Base-by-base conservation (phyloP, 2,888 invertebrate species). In the Cyaniris semiargus region DNA sequence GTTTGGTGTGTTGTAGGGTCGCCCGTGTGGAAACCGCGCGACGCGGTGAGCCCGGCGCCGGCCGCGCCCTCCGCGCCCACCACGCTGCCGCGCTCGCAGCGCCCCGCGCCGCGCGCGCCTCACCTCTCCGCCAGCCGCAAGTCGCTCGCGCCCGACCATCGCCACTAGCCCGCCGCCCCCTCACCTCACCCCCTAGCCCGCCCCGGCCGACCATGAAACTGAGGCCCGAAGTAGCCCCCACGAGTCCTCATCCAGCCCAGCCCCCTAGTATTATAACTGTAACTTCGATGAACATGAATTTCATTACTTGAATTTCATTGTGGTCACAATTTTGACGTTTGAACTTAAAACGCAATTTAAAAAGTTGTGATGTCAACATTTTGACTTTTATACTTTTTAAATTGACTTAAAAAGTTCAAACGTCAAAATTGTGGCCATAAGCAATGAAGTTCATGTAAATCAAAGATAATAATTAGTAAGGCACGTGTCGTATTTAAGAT, bases 1-100 rank as follows among this genome's bases (percentile, higher is more conserved):
- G 94, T 94, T 94, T 94, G 94, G 92, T 95, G 95, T 95, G 95
- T 96, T 96, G 95, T 96, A 97, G 98, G 98, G 95, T 98, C 98
- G 94, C 99, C 99, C 93, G 97, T 99, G 95, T 99, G 98, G 98
- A 98, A 98, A 96, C 98, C 98, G 95, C 97, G 98, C 95, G 98
- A 98, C 95, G 96, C 95, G 95, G 93, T 94, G 85, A 83, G 83
- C 77, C 85, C 83, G 76, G 84, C 83, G 78, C 81, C 79, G 80
- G 82, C 78, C 79, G 84, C 86, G 81, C 84, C 86, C 77, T 80
- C 87, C 79, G 90, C 90, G 83, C 89, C 90, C 84, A 92, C 91
- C 85, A 92, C 90, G 85, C 90, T 90, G 87, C 92, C 90, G 83
- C 93, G 89, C 87, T 91, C 89, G 87, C 90, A 90, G 88, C 89